Evolutionary conservation across 2,888 invertebrate genomes (phyloP).

Genomic region (Baronia brevicornis): DNA sequence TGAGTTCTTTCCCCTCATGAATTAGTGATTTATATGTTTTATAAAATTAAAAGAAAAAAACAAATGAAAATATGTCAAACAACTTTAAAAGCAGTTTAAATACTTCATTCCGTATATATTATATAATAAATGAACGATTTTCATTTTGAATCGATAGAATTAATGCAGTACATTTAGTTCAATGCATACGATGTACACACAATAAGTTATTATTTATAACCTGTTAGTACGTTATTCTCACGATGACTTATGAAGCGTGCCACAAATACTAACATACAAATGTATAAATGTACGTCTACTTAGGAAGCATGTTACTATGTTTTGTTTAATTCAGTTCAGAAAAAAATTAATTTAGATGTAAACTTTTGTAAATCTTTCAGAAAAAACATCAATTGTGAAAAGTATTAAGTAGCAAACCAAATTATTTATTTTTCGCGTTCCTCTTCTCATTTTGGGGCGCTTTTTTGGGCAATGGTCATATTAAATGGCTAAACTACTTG

Average conservation of each 20-base stretch:
- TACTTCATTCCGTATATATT: no score
- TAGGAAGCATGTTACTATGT: background rate
- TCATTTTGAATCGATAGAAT: no score
- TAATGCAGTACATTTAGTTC: constrained; percentile 16
- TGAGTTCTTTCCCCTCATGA: constrained; percentile 15
- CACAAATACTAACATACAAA: constrained; percentile 25
- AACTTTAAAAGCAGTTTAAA: no score
- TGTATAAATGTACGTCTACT: background rate
- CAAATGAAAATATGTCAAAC: no score
- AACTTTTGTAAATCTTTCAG: background rate
- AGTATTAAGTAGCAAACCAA: no score
- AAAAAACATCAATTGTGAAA: constrained; percentile 1
- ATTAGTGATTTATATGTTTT: no score
- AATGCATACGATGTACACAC: constrained; percentile 13
- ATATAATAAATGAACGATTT: no score
- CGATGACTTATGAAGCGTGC: constrained; percentile 43
- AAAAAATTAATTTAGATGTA: no score
- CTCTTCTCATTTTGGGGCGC: no score
- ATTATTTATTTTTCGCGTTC: no score
- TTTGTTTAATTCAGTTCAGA: background rate
- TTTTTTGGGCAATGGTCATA: no score
- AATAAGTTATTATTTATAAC: constrained; percentile 35
- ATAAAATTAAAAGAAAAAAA: constrained; percentile 1
- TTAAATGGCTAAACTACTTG: no score
- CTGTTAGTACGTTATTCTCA: constrained; percentile 32